These are phyloP conservation scores for Perizoma affinitatum DNA, from an alignment of 2,888 invertebrate species.

Conservation along the genomic window DNA sequence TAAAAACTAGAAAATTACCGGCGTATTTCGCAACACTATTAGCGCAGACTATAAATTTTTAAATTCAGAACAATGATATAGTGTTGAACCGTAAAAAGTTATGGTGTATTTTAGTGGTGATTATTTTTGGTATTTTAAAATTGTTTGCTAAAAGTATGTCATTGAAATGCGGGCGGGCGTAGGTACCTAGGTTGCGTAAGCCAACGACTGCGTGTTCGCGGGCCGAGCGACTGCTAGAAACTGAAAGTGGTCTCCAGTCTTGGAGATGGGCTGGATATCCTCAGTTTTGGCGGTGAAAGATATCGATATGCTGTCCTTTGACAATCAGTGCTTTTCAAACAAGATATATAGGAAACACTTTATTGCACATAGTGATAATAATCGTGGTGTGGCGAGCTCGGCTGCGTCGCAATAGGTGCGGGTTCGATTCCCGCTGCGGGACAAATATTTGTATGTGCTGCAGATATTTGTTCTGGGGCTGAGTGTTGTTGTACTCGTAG, in stretches of 20 bases:
- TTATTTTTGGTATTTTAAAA: conserved; percentile 36
- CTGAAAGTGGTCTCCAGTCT: conserved; percentile 70
- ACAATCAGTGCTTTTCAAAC: background rate
- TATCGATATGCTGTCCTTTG: conserved; percentile 29
- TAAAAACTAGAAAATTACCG: conserved; percentile 33
- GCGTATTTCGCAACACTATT: conserved; percentile 32
- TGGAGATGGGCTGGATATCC: conserved; percentile 33
- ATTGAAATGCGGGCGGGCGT: conserved; percentile 67
- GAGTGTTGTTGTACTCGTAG: too few species aligned
- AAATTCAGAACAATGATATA: conserved; percentile 19
- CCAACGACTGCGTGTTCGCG: conserved; percentile 60
- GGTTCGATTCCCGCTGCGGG: too few species aligned
- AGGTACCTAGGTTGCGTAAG: conserved; percentile 50
- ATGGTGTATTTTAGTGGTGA: conserved; percentile 26
- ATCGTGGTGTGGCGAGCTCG: background rate
- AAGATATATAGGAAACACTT: background rate
- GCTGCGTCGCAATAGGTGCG: too few species aligned
- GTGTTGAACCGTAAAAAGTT: conserved; percentile 30
- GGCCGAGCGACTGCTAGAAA: conserved; percentile 64
- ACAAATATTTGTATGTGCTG: too few species aligned
- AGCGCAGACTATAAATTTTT: conserved; percentile 23
- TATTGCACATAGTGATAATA: background rate
- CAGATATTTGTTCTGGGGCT: too few species aligned
- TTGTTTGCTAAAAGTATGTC: conserved; percentile 63
- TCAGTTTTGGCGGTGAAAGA: conserved; percentile 26